A percentile compares a stretch with the other conserved stretches of the same genome.
Evolutionary conservation across 2,113 vertebrate genomes (phyloP).

Genomic region (Anguilla japonica): DNA sequence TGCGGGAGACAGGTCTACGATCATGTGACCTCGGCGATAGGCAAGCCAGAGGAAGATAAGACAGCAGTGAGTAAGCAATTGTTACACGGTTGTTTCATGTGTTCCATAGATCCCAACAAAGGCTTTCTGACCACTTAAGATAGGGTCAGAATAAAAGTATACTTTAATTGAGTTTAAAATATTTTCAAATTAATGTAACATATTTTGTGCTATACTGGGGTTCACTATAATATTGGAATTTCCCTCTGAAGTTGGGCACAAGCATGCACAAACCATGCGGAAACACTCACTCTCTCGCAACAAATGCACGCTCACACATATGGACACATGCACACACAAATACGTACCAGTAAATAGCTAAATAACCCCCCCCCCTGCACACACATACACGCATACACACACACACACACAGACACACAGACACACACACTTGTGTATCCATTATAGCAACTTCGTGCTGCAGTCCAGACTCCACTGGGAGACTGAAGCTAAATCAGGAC

Average conservation of each 20-base stretch:
- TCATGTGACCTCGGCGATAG: neutral
- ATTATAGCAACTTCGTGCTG: slow-evolving; percentile 2
- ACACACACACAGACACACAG: slow-evolving; percentile 13
- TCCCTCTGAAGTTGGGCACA: slow-evolving; percentile 4
- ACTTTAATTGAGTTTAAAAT: neutral
- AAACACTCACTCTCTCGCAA: neutral
- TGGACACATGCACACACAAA: neutral
- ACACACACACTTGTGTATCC: slow-evolving; percentile 7
- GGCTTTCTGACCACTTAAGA: neutral
- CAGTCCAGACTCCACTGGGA: slow-evolving; percentile 49
- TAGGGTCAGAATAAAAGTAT: neutral
- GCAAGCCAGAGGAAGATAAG: neutral
- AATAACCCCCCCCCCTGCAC: neutral
- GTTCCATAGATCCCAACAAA: neutral
- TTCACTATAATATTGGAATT: slow-evolving; percentile 17
- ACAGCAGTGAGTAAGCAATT: neutral
- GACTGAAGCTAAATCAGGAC: slow-evolving; percentile 73
- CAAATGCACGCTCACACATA: neutral
- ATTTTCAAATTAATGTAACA: slow-evolving; percentile 15
- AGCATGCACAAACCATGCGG: neutral
- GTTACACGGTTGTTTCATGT: neutral
- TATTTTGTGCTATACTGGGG: neutral
- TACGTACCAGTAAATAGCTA: too few relatives aligned
- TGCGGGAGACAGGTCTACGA: neutral
- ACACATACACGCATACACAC: neutral